Evolutionary conservation across 2,888 invertebrate species (phyloP), one percentile per base, ranked within the genome.

Genomic region (Stomorhina lunata): DNA sequence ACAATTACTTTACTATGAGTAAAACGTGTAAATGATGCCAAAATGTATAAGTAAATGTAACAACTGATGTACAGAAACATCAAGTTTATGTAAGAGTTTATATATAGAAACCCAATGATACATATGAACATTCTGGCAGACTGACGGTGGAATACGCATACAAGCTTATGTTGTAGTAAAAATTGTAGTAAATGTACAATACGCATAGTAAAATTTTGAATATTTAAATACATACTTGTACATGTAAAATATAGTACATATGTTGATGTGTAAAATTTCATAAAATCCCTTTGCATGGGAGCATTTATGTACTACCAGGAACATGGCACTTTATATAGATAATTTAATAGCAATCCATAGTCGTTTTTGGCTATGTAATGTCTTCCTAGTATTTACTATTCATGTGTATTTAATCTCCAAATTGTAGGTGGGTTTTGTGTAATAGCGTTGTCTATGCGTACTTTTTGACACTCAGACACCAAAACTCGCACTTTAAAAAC

Each of bases 1-100:
- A 59, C 66, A 80, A 66, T 48, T 34, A 50, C 43, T 75, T 68
- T 80, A 68, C 59, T 73, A 80, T 73, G 59, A 72, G 40, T 20
- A 66, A 66, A 68, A 73, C 72, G 72, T 80, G 79, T 34, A 61
- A 73, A 73, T 80, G 29, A 25, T 43, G 40, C 43, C 40, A 15
- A 43, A 3, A 43, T 15, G 22, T 29, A 72, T n/a, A 72, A n/a
- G n/a, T 50, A 50, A 72, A 53, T 48, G 72, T 57, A 79, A 61
- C 48, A 29, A 17, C 48, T 40, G 48, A 68, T 77, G 50, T 53
- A 29, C 29, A 32, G 53, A 77, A 61, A 61, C 25, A 53, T 61
- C 61, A 69, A 77, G 50, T 69, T 77, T 69, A 59, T 68, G 59
- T 48, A 59, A 25, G 7, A 61, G 27, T 17, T 5, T 32, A 34